Percentiles rank a stretch among this genome's conserved stretches.
Evolutionary conservation across 2,888 invertebrate species (phyloP).

Genomic region (Hofmannophila pseudospretella): DNA sequence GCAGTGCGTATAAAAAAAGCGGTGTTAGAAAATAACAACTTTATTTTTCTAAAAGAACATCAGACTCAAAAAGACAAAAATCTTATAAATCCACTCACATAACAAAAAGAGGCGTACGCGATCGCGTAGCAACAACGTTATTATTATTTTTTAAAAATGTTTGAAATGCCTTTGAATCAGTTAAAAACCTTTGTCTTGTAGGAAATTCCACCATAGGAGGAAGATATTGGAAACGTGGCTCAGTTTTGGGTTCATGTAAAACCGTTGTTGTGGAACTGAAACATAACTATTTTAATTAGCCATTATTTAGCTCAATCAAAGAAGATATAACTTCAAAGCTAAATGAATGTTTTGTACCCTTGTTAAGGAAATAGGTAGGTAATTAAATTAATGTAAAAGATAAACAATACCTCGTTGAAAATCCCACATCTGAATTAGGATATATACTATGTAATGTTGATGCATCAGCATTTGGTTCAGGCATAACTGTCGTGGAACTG

Average conservation of each 20-base stretch:
- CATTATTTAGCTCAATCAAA: no score
- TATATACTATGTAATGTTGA: not conserved
- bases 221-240: not conserved
- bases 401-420: no score
- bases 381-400: no score
- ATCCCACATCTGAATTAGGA: no score
- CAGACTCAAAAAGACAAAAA: no score
- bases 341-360: no score
- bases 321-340: no score
- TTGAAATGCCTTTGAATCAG: constrained; percentile 54
- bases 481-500: constrained; percentile 26
- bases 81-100: constrained; percentile 18
- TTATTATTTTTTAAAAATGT: constrained; percentile 40
- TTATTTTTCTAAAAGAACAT: no score
- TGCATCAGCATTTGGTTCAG: constrained; percentile 7
- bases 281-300: no score
- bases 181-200: constrained; percentile 40
- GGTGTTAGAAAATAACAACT: not conserved
- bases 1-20: no score
- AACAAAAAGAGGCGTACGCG: constrained; percentile 11
- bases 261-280: constrained; percentile 6
- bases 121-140: constrained; percentile 5
- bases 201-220: not conserved
- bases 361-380: no score
- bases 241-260: not conserved